A percentile compares a stretch with the other conserved stretches of the same genome.
These are phyloP conservation scores for Solea solea DNA, from an alignment of 2,113 vertebrate genomes.

Conservation along the genomic window DNA sequence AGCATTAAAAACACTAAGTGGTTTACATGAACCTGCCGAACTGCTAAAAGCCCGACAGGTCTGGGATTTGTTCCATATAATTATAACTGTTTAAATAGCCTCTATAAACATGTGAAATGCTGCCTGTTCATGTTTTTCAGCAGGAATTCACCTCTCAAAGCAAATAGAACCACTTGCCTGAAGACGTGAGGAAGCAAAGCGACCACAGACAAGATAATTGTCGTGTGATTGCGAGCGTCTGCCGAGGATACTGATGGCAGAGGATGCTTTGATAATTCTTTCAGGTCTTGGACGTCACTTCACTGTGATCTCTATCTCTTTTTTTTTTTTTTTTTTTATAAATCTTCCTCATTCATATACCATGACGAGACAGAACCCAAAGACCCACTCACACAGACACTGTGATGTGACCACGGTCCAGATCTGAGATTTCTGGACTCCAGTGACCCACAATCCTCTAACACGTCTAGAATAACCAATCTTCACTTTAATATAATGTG, in stretches of 20 bases:
- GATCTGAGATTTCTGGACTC: too few relatives aligned
- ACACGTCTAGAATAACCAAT: too few relatives aligned
- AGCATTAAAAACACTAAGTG: background rate
- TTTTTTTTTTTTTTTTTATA: too few relatives aligned
- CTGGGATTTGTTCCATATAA: constrained; percentile 30
- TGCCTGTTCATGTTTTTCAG: constrained; percentile 19
- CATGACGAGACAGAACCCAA: constrained; percentile 36
- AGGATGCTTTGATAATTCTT: too few relatives aligned
- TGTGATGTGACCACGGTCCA: constrained; percentile 24
- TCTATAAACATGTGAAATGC: constrained; percentile 7
- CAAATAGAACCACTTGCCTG: constrained; percentile 4
- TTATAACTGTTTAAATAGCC: background rate
- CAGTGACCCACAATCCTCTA: constrained; percentile 1
- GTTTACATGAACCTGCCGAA: background rate
- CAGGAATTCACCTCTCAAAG: constrained; percentile 8
- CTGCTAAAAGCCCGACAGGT: constrained; percentile 23
- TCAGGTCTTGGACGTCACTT: too few relatives aligned
- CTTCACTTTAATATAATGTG: too few relatives aligned
- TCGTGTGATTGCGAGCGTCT: constrained; percentile 25
- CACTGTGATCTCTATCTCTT: too few relatives aligned
- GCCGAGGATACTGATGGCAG: constrained; percentile 47
- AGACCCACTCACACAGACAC: background rate
- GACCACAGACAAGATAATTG: constrained; percentile 50
- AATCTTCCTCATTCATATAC: constrained; percentile 52
- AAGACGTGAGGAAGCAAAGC: constrained; percentile 36